Evolutionary conservation across 2,888 invertebrate species (phyloP), one percentile per base, ranked within the genome.

Genomic region (Chrysotoxum bicinctum): DNA sequence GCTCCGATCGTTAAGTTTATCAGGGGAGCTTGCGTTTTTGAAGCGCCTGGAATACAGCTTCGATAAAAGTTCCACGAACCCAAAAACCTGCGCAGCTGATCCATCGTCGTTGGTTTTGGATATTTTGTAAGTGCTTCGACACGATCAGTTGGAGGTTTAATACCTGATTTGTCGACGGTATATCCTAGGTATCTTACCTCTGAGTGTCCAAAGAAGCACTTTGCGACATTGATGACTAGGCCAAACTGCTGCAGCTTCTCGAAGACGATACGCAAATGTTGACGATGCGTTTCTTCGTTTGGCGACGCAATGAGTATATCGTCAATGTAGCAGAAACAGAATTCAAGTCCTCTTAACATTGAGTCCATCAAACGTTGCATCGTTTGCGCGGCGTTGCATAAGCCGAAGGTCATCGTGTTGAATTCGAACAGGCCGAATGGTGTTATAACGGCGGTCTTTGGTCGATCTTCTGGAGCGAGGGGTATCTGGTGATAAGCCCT

Each of bases 121-220:
- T 52, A 62, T n/a, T 23, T 70, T 19, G 32, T 45, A 1, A 62
- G 26, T 9, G 62, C 69, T 26, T 73, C 56, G 30, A 72, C 64
- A n/a, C 78, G 56, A 7, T 78, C 66, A 8, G 48, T 12, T 10
- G 78, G 70, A 26, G 30, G 70, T 48, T 62, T 62, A 8, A 70
- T 77, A 14, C 54, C 62, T 16, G 23, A 32, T 19, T 60, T 66
- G 19, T 60, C 26, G 1, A 73, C 68, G 12, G 23, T 60, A 40
- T 60, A 79, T 19, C 73, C 52, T 30, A 73, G 14, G 58, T 73
- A 79, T 58, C 72, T 50, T 6, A 66, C 73, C n/a, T 73, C 73
- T 23, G 73, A 9, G 1, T 19, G 64, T 37, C 56, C 66, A 64
- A 72, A 77, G 45, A 26, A 19, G 19, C 83, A 88, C 56, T 87